Conservation (phyloP, 2,888 invertebrate genomes). For the Daptonema setosum region DNA sequence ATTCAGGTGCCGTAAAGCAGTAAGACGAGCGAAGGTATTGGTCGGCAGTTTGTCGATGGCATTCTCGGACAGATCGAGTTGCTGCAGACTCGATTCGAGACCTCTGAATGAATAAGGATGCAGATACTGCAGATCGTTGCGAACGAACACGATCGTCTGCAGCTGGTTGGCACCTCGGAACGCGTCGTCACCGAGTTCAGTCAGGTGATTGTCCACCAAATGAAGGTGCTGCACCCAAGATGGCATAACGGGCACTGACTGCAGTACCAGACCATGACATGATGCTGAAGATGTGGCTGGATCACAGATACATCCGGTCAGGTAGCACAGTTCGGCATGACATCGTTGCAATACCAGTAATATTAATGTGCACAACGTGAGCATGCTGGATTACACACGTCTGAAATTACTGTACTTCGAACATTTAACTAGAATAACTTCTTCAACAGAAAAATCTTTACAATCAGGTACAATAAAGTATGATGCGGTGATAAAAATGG, state of each 20-base stretch:
- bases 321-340: not conserved
- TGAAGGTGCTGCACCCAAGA: not conserved
- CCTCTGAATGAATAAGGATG: not conserved
- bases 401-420: too few species aligned
- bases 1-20: not conserved
- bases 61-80: not conserved
- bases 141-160: not conserved
- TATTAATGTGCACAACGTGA: too few species aligned
- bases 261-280: not conserved
- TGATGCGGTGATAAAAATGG: too few species aligned
- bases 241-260: not conserved
- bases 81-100: not conserved
- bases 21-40: not conserved
- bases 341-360: too few species aligned
- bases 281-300: not conserved
- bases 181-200: not conserved
- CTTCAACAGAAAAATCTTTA: too few species aligned
- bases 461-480: too few species aligned
- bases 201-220: not conserved
- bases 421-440: too few species aligned
- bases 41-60: not conserved
- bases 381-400: too few species aligned
- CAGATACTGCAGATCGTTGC: not conserved
- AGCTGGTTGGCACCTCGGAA: not conserved
- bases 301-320: constrained; percentile 2